Percentiles rank a stretch among this genome's conserved stretches.
Conservation (phyloP, 2,113 vertebrate species). For the Dromas ardeola region DNA sequence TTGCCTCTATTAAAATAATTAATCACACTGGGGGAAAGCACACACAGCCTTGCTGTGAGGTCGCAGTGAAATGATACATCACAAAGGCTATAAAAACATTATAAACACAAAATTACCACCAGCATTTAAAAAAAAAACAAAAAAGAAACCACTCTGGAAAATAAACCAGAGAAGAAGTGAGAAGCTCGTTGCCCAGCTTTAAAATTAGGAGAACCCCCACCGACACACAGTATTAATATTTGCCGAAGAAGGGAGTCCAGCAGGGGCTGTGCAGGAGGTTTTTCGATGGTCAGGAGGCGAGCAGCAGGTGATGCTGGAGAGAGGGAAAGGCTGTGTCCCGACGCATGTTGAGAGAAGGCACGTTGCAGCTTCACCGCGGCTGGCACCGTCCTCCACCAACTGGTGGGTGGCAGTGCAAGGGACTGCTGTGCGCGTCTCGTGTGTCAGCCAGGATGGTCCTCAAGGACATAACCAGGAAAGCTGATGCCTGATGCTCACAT, state of each 20-base stretch:
- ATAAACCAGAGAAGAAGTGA: neutral
- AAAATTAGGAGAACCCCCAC: neutral
- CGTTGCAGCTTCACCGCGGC: neutral
- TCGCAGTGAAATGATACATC: neutral
- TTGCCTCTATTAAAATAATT: constrained; percentile 11
- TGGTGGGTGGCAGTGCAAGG: neutral
- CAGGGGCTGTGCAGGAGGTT: neutral
- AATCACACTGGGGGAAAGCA: neutral
- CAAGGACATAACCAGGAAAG: neutral
- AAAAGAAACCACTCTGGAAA: neutral
- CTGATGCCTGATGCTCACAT: neutral
- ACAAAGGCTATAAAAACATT: neutral
- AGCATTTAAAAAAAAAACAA: neutral
- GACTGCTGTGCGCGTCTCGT: rapidly evolving
- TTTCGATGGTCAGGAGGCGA: neutral
- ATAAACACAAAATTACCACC: neutral
- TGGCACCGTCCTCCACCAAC: neutral
- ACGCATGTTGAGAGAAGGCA: neutral
- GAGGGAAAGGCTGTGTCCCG: neutral
- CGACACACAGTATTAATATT: neutral
- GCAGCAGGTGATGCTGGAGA: neutral
- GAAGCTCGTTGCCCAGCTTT: neutral
- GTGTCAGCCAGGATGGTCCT: neutral
- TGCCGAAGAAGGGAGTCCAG: neutral
- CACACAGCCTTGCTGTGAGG: neutral